These are phyloP conservation scores for Cichlasoma orientale DNA, from an alignment of 2,797 vertebrate genomes.

Conservation along the genomic window DNA sequence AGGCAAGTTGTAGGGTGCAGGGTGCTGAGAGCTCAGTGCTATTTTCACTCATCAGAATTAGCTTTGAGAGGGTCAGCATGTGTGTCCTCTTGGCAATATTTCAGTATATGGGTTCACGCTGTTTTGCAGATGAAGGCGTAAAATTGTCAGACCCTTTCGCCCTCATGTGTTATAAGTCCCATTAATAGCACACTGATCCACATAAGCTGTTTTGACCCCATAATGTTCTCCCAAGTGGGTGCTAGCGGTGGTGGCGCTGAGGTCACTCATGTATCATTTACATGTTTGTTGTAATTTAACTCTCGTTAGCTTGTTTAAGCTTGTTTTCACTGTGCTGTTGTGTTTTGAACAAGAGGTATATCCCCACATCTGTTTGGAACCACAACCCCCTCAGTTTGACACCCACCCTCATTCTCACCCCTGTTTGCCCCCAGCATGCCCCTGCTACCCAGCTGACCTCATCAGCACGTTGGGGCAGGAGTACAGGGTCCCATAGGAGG, in stretches of 20 bases:
- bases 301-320: constrained; percentile 10
- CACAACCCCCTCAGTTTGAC: neutral
- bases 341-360: neutral
- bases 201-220: constrained; percentile 47
- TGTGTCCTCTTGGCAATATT: constrained; percentile 37
- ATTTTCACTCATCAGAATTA: constrained; percentile 36
- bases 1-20: constrained; percentile 33
- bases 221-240: constrained; percentile 14
- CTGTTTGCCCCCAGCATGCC: constrained; percentile 47
- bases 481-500: constrained; percentile 66
- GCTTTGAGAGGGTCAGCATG: constrained; percentile 18
- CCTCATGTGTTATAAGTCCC: constrained; percentile 73
- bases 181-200: constrained; percentile 74
- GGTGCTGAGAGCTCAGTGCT: constrained; percentile 63
- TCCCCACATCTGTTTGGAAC: constrained; percentile 38
- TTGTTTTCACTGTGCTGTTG: neutral
- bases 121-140: constrained; percentile 62
- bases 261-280: constrained; percentile 29
- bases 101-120: constrained; percentile 40
- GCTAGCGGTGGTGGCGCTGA: neutral
- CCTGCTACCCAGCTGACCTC: constrained; percentile 43
- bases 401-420: neutral
- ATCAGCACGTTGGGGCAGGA: constrained; percentile 51
- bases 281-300: constrained; percentile 17
- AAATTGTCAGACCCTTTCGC: constrained; percentile 71